A percentile compares a stretch with the other conserved stretches of the same genome.
phyloP scores from a whole-genome alignment of 2,797 vertebrate genomes.

The Rhabdomys pumilio region DNA sequence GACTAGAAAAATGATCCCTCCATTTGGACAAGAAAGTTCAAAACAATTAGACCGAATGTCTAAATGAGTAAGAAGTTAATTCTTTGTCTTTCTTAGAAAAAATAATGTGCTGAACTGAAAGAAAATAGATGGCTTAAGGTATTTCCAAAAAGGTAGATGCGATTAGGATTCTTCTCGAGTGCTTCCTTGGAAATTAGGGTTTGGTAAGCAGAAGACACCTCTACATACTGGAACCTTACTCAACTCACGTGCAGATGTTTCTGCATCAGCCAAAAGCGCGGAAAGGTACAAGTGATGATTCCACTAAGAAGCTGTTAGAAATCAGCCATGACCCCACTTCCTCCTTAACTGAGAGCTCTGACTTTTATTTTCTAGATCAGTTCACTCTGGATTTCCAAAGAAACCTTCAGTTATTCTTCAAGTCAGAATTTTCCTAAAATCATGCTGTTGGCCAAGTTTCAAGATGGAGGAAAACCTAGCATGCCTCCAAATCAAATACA shows the following conservation, averaged over 20 bases:
- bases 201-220: neutral
- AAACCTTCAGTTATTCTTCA: conserved; percentile 10
- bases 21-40: conserved; percentile 77
- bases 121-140: conserved; percentile 58
- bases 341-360: neutral
- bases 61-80: conserved; percentile 81
- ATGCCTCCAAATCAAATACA: conserved; percentile 33
- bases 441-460: neutral
- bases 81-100: conserved; percentile 68
- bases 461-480: neutral
- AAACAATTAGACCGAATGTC: conserved; percentile 74
- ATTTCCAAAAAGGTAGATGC: conserved; percentile 13
- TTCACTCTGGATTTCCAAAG: neutral
- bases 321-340: neutral
- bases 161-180: conserved; percentile 21
- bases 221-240: neutral
- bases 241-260: neutral
- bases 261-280: neutral
- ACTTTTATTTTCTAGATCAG: neutral
- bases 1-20: conserved; percentile 68
- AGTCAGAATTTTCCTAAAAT: neutral
- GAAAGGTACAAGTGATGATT: conserved; percentile 15
- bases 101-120: conserved; percentile 53
- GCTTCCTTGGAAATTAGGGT: neutral
- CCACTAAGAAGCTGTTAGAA: conserved; percentile 4